phyloP scores from a whole-genome alignment of 1,140 invertebrate species.

The Dufourea novaeangliae region DNA sequence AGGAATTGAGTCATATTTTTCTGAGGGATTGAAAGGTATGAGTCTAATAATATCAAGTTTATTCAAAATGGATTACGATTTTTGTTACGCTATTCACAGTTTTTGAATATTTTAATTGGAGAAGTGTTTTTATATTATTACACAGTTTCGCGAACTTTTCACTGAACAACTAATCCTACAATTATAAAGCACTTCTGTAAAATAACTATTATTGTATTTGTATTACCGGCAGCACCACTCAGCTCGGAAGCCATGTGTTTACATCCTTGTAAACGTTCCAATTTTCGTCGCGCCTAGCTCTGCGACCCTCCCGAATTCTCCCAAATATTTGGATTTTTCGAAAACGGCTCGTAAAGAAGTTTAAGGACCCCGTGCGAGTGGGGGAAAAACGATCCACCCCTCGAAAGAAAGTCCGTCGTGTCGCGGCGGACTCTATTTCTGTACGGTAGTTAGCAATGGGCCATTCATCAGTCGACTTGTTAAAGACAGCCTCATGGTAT shows the following conservation, averaged over 20 bases:
- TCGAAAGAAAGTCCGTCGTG: constrained; percentile 11
- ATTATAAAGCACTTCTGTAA: not conserved
- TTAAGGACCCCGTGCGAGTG: not conserved
- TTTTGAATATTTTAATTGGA: not conserved
- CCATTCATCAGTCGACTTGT: constrained; percentile 67
- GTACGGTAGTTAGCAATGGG: constrained; percentile 47
- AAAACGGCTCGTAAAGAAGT: not conserved
- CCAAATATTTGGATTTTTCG: constrained; percentile 21
- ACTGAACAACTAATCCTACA: not conserved
- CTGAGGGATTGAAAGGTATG: too few species aligned
- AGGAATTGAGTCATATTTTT: too few species aligned
- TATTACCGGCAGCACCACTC: too few species aligned
- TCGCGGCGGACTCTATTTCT: constrained; percentile 52
- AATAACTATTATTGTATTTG: too few species aligned
- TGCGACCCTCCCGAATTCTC: not conserved
- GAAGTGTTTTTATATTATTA: not conserved
- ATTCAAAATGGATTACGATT: too few species aligned
- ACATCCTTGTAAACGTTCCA: not conserved
- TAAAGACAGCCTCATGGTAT: constrained; percentile 61
- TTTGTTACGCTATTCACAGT: too few species aligned
- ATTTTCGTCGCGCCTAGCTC: not conserved
- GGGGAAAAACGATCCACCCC: not conserved
- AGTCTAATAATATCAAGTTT: too few species aligned
- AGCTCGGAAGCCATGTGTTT: not conserved
- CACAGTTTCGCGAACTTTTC: not conserved